Conservation (phyloP, 2,113 vertebrate species). For the Pollachius pollachius region DNA sequence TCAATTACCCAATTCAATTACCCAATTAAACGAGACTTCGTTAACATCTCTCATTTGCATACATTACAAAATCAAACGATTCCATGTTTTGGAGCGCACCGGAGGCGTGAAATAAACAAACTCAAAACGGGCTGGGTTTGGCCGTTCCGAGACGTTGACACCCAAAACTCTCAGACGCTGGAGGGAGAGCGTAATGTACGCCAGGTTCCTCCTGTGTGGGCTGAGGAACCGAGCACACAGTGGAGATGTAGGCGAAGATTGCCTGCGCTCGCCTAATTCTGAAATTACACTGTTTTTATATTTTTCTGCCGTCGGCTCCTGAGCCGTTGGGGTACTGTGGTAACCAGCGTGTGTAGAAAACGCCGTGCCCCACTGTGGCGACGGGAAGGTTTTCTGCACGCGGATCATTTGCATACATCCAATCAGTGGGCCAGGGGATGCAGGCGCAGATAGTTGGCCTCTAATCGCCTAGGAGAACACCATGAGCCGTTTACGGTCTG, state of each 20-base stretch:
- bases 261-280: constrained; percentile 14
- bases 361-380: constrained; percentile 38
- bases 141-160: too few species aligned
- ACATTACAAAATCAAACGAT: neutral
- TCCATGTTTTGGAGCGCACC: neutral
- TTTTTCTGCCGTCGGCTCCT: constrained; percentile 41
- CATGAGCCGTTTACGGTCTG: constrained; percentile 22
- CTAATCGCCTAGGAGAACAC: constrained; percentile 41
- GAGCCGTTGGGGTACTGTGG: constrained; percentile 60
- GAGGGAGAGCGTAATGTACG: too few species aligned
- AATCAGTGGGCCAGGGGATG: constrained; percentile 28
- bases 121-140: too few species aligned
- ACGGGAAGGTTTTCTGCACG: constrained; percentile 21
- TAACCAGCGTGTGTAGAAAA: constrained; percentile 45
- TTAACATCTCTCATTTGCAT: too few species aligned
- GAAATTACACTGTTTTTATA: constrained; percentile 30
- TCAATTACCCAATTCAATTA: too few species aligned
- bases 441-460: constrained; percentile 27
- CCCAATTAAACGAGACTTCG: too few species aligned
- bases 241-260: constrained; percentile 22
- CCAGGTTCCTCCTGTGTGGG: constrained; percentile 1
- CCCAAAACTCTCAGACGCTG: too few species aligned
- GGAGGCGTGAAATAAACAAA: too few species aligned
- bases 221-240: constrained; percentile 28
- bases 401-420: constrained; percentile 40